A percentile compares a stretch with the other conserved stretches of the same genome.
These are phyloP conservation scores for Acanthurus leucopareius DNA, from an alignment of 2,797 vertebrate species.

Conservation along the genomic window DNA sequence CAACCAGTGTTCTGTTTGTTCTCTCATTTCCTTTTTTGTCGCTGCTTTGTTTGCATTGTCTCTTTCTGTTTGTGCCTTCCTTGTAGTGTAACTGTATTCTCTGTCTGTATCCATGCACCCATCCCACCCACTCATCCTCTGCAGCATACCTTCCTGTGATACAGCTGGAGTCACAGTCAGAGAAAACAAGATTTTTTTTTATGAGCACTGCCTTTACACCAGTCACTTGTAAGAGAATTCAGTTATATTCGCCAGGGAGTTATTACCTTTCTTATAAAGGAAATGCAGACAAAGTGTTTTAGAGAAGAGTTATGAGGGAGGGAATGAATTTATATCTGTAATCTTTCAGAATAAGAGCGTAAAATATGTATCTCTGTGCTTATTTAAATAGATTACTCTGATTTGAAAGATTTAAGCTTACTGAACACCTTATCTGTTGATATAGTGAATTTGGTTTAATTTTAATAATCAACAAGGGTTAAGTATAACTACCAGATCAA, in stretches of 20 bases:
- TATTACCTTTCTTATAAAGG: conserved; percentile 36
- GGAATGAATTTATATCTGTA: conserved; percentile 1
- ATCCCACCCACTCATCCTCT: conserved; percentile 64
- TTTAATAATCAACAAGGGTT: background rate
- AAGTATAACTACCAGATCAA: background rate
- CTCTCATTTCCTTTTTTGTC: conserved; percentile 34
- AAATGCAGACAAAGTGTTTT: conserved; percentile 17
- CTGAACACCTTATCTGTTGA: background rate
- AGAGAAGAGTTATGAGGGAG: background rate
- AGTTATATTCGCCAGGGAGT: conserved; percentile 22
- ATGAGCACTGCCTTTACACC: conserved; percentile 42
- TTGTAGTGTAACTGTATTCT: conserved; percentile 45
- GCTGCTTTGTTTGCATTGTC: conserved; percentile 26
- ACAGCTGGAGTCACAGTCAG: conserved; percentile 59
- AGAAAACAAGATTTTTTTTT: conserved; percentile 46
- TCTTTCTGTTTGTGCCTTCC: conserved; percentile 22
- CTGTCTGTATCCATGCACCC: conserved; percentile 42
- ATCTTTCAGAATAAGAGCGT: too few species aligned
- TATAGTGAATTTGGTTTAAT: background rate
- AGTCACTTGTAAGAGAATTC: conserved; percentile 47
- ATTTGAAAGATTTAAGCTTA: background rate
- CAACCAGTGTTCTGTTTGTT: conserved; percentile 50
- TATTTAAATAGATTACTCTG: background rate
- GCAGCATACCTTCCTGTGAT: conserved; percentile 52
- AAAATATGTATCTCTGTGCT: background rate